Percentiles rank a stretch among this genome's conserved stretches.
phyloP scores from a whole-genome alignment of 2,797 vertebrate species.

The Carapus acus region DNA sequence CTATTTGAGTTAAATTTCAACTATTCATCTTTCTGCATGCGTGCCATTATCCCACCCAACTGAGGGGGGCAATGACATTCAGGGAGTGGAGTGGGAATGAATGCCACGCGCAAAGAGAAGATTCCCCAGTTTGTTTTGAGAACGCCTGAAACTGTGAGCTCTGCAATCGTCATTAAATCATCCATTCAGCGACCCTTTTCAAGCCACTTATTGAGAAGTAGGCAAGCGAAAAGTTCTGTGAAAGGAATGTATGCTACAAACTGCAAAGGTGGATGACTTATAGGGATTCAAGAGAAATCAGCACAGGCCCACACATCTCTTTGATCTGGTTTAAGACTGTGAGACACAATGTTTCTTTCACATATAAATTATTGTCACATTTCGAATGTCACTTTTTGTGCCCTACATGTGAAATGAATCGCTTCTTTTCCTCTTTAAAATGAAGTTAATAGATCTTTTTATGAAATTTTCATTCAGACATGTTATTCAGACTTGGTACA shows the following conservation, averaged over 20 bases:
- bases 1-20: conserved; percentile 68
- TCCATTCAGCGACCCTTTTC: conserved; percentile 42
- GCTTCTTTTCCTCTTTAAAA: conserved; percentile 19
- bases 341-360: conserved; percentile 28
- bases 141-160: conserved; percentile 34
- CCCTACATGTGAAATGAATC: neutral
- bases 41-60: conserved; percentile 51
- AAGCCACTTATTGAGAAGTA: conserved; percentile 39
- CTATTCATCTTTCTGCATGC: conserved; percentile 62
- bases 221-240: conserved; percentile 31
- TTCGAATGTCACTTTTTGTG: conserved; percentile 20
- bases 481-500: conserved; percentile 8
- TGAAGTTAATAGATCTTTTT: conserved; percentile 20
- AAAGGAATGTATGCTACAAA: conserved; percentile 27
- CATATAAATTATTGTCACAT: conserved; percentile 38
- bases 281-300: conserved; percentile 40
- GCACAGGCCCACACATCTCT: conserved; percentile 41
- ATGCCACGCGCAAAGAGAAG: conserved; percentile 46
- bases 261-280: conserved; percentile 40
- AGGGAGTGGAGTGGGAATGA: conserved; percentile 30
- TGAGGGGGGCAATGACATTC: conserved; percentile 46
- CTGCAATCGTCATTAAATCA: conserved; percentile 34
- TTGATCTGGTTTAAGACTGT: conserved; percentile 32
- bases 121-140: conserved; percentile 56
- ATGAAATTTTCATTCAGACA: conserved; percentile 4